Percentiles rank a stretch among this genome's conserved stretches.
Evolutionary conservation across 2,113 vertebrate genomes (phyloP).

Genomic region (Zosterops pallidus): DNA sequence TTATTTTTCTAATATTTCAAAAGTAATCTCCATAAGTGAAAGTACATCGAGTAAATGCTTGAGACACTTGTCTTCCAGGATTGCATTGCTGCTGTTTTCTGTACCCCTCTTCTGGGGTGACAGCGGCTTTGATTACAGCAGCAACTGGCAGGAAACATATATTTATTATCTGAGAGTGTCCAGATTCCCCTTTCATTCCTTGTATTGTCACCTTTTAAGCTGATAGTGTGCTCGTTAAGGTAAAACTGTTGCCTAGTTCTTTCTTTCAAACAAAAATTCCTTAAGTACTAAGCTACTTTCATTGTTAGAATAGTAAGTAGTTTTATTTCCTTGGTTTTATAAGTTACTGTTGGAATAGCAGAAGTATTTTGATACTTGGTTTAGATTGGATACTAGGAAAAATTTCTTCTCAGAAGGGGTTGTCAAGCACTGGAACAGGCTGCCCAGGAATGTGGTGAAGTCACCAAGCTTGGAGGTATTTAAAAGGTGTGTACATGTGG

Average conservation of each 20-base stretch:
- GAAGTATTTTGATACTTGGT: background rate
- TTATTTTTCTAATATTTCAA: background rate
- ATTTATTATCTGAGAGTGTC: background rate
- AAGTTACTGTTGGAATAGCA: background rate
- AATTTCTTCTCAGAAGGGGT: background rate
- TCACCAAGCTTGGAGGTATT: background rate
- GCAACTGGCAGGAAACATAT: background rate
- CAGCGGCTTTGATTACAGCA: background rate
- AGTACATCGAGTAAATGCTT: background rate
- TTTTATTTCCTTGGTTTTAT: background rate
- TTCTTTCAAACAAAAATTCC: background rate
- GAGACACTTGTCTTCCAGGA: background rate
- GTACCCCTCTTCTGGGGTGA: rapidly evolving
- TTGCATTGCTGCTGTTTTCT: background rate
- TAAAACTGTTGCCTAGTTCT: background rate
- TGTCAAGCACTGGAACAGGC: background rate
- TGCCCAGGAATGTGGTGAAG: rapidly evolving
- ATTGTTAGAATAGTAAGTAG: background rate
- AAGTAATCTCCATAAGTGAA: background rate
- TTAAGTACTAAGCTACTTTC: background rate
- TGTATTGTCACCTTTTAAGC: background rate
- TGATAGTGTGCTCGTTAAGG: background rate
- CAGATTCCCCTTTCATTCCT: background rate
- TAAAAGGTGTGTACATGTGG: rapidly evolving
- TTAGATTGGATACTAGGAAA: background rate